phyloP scores from a whole-genome alignment of 1,140 invertebrate genomes.

The Bombus impatiens region DNA sequence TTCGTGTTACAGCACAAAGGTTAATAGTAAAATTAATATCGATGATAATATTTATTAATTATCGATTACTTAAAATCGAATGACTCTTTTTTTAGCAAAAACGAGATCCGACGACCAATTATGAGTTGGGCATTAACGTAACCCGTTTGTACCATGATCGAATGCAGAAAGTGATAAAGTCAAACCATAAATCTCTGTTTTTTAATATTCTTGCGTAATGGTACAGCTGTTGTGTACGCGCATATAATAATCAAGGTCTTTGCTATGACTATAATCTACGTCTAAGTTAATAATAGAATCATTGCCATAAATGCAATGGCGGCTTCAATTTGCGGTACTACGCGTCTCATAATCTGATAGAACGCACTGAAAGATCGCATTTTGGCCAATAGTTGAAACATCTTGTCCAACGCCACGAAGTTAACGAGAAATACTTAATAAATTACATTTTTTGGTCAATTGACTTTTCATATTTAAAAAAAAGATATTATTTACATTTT shows the following conservation, averaged over 20 bases:
- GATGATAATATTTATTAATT: neutral
- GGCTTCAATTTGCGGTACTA: slow-evolving; percentile 1
- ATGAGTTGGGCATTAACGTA: neutral
- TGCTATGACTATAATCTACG: slow-evolving; percentile 29
- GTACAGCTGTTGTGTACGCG: slow-evolving; percentile 25
- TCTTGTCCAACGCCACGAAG: neutral
- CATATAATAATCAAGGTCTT: slow-evolving; percentile 9
- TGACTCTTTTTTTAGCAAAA: neutral
- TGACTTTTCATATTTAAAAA: no score
- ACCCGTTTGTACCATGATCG: no score
- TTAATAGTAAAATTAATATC: neutral
- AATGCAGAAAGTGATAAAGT: slow-evolving; percentile 10
- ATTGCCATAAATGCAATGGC: slow-evolving; percentile 20
- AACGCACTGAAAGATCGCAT: neutral
- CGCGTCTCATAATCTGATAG: neutral
- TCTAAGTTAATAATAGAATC: slow-evolving; percentile 43
- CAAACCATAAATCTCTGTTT: slow-evolving; percentile 12
- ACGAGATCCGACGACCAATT: neutral
- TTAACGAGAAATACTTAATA: neutral
- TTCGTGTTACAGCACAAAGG: no score
- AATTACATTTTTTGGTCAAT: neutral
- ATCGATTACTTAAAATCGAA: neutral
- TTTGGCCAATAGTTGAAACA: neutral
- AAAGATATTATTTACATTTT: neutral
- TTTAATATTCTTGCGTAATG: slow-evolving; percentile 1